Base-by-base conservation (phyloP, 2,888 invertebrate species). In the Meliscaeva auricollis region DNA sequence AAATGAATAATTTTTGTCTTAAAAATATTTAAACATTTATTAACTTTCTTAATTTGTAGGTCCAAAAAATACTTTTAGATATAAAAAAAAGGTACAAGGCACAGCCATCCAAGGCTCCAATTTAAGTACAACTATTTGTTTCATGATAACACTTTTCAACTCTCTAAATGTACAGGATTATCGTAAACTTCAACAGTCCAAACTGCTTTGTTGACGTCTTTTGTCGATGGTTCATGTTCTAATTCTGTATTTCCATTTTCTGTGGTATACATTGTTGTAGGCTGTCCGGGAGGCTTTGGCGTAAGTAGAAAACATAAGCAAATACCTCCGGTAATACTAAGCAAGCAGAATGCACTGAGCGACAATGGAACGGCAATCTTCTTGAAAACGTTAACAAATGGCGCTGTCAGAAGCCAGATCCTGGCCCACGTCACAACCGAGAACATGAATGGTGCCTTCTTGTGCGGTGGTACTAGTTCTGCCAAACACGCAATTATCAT, bases 371-470 rank as follows among this genome's bases (percentile, higher is more conserved):
- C 89, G 77, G 92, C 90, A 84, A 91, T 89, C 56, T 89, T 90
- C 77, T 89, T 90, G 0, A 92, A 88, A 4, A 91, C 91, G 80
- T 92, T 92, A 56, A 92, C 90, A 80, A 92, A 92, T 3, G 92
- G 92, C 0, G 92, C 92, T n/a, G 91, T 90, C 7, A 92, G 88
- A 20, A 92, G 88, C 90, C 91, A 92, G 9, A 92, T 87, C 7
- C 92, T 88, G 2, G 92, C 91, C 90, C 90, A 92, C 5, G 92
- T 92, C 52, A 92, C 90, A 30, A 92, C 91, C 0, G 92, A 92
- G 84, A 92, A 92, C 58, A 90, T 90, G 62, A 90, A 92, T 4
- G 91, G 89, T 74, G 89, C 89, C 75, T 90, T 91, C 73, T 92
- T 92, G 48, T 90, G 89, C 3, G 89, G 84, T 78, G 93, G 91